Base-by-base conservation (phyloP, 2,797 vertebrate genomes). In the Premnoplex brunnescens region DNA sequence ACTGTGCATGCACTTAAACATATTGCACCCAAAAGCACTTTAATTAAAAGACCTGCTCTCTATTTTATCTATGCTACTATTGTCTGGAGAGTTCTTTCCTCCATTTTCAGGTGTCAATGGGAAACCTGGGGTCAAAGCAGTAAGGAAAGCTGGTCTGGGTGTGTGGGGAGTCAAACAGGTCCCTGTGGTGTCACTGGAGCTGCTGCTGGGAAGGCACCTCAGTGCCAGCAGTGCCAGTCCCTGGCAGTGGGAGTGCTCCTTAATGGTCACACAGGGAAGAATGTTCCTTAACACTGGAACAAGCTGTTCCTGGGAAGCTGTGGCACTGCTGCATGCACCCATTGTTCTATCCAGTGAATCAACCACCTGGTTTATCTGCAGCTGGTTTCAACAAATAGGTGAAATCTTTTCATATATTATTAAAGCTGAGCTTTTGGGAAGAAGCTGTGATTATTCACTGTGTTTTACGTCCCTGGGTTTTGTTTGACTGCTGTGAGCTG, bases 291-390 rank as follows among this genome's bases (percentile, higher is more conserved):
- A 6, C 39, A 10, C 11, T 64, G 43, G 19, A 49, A 18, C 1
- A 4, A 58, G 17, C 71, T 36, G 30, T 32, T 76, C 28, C 26
- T 14, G 20, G 69, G 37, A 54, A 46, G 26, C 2, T 34, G 26
- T 11, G 41, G 69, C 8, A 5, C n/a, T 88, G 48, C 32, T 63
- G 48, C n/a, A 2, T 3, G 11, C 66, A 8, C 41, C 30, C 27
- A 1, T 2, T 17, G 58, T 26, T 48, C 6, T 3, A 8, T 7
- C 16, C 4, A 43, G 43, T 10, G 30, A 56, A 14, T 73, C n/a
- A 15, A 28, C 16, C 18, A 24, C 0, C 0, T 26, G 34, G 10
- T 24, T 43, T n/a, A 6, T 60, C 59, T 88, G 59, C 18, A 23
- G 23, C 10, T 87, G 49, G 0, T 54, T 92, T 73, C 52, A 81